A percentile compares a stretch with the other conserved stretches of the same genome.
Conservation (phyloP, 2,888 invertebrate species). For the Hirtodrosophila alboralis region DNA sequence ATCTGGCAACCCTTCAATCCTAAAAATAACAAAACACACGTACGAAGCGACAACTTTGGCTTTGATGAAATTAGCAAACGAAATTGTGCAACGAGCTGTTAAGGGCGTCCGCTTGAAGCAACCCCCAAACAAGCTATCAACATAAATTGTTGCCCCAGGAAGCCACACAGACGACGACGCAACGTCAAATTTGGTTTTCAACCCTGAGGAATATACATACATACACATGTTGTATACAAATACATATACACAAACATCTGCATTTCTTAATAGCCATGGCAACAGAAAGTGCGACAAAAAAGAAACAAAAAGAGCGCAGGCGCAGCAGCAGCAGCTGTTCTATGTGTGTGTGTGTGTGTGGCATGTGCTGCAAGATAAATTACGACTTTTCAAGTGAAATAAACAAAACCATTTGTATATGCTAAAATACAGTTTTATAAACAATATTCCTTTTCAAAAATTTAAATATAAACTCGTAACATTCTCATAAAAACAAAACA, state of each 20-base stretch:
- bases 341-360: constrained; percentile 35
- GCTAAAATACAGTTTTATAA: no score
- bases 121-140: constrained; percentile 35
- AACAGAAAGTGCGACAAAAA: constrained; percentile 21
- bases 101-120: constrained; percentile 36
- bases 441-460: no score
- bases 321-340: constrained; percentile 37
- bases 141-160: constrained; percentile 30
- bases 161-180: constrained; percentile 47
- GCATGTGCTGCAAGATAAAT: constrained; percentile 32
- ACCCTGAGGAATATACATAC: constrained; percentile 26
- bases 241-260: no score
- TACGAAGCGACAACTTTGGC: constrained; percentile 43
- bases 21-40: constrained; percentile 37
- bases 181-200: constrained; percentile 31
- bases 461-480: no score
- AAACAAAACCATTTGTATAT: constrained; percentile 11
- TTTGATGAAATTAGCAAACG: constrained; percentile 53
- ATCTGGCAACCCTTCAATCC: constrained; percentile 30
- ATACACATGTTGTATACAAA: constrained; percentile 3
- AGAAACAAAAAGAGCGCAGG: constrained; percentile 43
- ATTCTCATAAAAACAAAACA: constrained; percentile 6
- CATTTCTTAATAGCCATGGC: constrained; percentile 16
- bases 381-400: constrained; percentile 20
- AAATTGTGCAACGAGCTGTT: constrained; percentile 52